phyloP scores from a whole-genome alignment of 2,113 vertebrate genomes.

The Ardeotis arabs region DNA sequence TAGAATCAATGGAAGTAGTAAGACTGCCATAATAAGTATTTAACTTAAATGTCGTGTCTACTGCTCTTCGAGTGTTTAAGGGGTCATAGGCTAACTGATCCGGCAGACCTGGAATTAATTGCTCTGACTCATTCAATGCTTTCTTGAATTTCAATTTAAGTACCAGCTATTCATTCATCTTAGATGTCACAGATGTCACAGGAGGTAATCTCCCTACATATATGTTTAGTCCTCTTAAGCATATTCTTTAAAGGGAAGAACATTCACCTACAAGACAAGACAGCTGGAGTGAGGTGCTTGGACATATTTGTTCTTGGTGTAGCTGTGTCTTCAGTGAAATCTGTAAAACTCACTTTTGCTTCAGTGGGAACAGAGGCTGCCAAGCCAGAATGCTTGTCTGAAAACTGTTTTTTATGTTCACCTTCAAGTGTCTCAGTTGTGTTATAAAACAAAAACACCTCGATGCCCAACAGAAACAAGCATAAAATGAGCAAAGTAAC shows the following conservation, averaged over 20 bases:
- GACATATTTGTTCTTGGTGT: not conserved
- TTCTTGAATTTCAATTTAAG: conserved; percentile 58
- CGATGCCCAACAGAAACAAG: not conserved
- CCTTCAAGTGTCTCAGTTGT: not conserved
- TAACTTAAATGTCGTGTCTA: conserved; percentile 46
- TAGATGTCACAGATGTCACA: conserved; percentile 42
- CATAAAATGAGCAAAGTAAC: not conserved
- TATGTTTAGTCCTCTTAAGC: not conserved
- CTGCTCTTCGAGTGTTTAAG: conserved; percentile 37
- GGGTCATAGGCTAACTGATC: conserved; percentile 59
- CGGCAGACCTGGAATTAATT: conserved; percentile 53
- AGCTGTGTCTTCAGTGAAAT: not conserved
- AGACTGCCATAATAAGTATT: conserved; percentile 39
- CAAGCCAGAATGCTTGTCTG: conserved; percentile 21
- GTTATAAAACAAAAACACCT: not conserved
- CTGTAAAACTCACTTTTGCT: conserved; percentile 37
- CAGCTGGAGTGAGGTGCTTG: conserved; percentile 24
- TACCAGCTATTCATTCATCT: conserved; percentile 46
- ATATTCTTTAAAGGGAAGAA: conserved; percentile 28
- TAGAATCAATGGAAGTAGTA: conserved; percentile 42
- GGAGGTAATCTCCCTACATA: conserved; percentile 30
- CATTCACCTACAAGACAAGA: conserved; percentile 31
- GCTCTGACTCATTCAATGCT: conserved; percentile 51
- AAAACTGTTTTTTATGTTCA: not conserved
- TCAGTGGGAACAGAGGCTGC: conserved; percentile 21